Percentiles rank a stretch among this genome's conserved stretches.
Evolutionary conservation across 2,888 invertebrate genomes (phyloP).

Genomic region (Stenichneumon culpator): DNA sequence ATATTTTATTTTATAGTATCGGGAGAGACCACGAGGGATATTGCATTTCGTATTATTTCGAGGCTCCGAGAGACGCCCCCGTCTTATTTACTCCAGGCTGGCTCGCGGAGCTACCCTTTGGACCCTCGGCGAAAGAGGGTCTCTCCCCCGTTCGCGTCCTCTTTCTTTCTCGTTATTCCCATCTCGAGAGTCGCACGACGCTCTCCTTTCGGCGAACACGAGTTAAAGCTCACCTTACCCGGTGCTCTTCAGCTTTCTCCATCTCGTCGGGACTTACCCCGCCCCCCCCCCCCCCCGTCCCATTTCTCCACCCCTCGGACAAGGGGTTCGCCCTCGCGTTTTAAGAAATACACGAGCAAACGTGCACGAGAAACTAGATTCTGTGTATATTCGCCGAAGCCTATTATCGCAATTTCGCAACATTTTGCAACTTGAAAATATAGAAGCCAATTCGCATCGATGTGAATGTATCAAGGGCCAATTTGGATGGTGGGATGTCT

Average conservation of each 20-base stretch:
- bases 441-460: too few relatives aligned
- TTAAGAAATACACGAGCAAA: not conserved
- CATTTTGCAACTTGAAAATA: not conserved
- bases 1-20: not conserved
- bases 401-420: not conserved
- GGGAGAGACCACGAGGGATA: conserved; percentile 6
- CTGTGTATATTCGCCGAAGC: not conserved
- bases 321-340: not conserved
- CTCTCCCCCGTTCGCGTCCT: conserved; percentile 15
- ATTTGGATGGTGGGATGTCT: too few relatives aligned
- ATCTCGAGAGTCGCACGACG: conserved; percentile 29
- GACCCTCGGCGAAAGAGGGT: conserved; percentile 27
- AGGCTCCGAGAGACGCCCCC: not conserved
- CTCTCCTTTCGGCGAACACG: conserved; percentile 68
- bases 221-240: conserved; percentile 77
- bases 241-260: conserved; percentile 11
- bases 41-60: conserved; percentile 23
- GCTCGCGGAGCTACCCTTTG: conserved; percentile 24
- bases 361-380: not conserved
- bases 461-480: too few relatives aligned
- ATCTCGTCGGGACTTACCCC: conserved; percentile 28
- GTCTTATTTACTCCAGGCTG: conserved; percentile 43
- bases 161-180: conserved; percentile 53
- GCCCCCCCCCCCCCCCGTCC: not conserved
- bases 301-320: too few relatives aligned